Evolutionary conservation across 2,797 vertebrate genomes (phyloP), one percentile per base, ranked within the genome.

Genomic region (Craterocephalus amniculus): DNA sequence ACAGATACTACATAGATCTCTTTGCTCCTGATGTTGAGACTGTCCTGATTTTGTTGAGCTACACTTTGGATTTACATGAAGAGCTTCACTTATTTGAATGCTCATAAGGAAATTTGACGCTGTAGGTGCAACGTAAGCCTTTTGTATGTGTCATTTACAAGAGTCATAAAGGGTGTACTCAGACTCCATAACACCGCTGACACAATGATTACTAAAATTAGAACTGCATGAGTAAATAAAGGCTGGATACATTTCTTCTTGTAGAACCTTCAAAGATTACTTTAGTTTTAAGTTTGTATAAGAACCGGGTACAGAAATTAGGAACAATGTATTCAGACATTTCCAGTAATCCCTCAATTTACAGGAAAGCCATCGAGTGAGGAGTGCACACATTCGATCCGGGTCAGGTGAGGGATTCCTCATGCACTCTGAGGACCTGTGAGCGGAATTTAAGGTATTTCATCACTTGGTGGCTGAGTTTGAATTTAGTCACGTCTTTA

Each of bases 321-420:
- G 18, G 11, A 29, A 20, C 56, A 58, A 38, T 1, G 14, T 18
- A 29, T 34, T 14, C 4, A 1, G 8, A 10, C 1, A 2, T 6
- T 74, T 48, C 16, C 26, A 32, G 63, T 24, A 71, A 74, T 22
- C 11, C 8, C 32, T 12, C 5, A 5, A 4, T 34, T 76, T 57
- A 70, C 69, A 66, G 56, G 71, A 67, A 85, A 69, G 16, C 1
- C 4, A 11, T 22, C 13, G n/a, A 2, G 6, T 29, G 6, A 6
- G 51, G 11, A 4, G 0, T 63, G 38, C n/a, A 14, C 12, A 12
- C 58, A 35, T 1, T 51, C 54, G 45, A 26, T 56, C 38, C 14
- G 6, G 38, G 38, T 40, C 38, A 40, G 38, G 16, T 40, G 38
- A 40, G 18, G 6, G 1, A 40, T 11, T 36, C 12, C 38, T 40